Base-by-base conservation (phyloP, 2,113 vertebrate species). In the Hyaena hyaena region DNA sequence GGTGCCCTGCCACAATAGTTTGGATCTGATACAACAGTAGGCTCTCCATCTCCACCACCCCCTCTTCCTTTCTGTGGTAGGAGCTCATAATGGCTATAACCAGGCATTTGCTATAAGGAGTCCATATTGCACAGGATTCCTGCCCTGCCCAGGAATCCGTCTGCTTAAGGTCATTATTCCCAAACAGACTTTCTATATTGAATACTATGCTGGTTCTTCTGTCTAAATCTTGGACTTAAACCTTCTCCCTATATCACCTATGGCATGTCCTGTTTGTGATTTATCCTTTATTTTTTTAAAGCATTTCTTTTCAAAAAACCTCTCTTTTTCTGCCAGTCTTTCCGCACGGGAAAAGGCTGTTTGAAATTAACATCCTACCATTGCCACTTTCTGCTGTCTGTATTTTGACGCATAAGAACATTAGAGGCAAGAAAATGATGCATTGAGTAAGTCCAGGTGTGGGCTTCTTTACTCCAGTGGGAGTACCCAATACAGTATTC, bases 251-350 rank as follows among this genome's bases (percentile, higher is more conserved):
- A 21, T 17, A 73, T 9, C 31, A 35, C 31, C 9, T 69, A 35
- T 33, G 66, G 1, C 24, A 21, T 28, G 7, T 73, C 17, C 1
- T 89, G 9, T 55, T 85, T 82, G 39, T 95, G 39, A n/a, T 86
- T 94, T 53, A 68, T 61, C 6, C n/a, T 91, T 61, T 39, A 7
- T 48, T 76, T 43, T 53, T 88, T n/a, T 24, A 86, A 76, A 95
- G 15, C 17, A 79, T 55, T 93, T 77, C 7, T 90, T 74, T 95
- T 73, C 53, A 71, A 83, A 93, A 61, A 1, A 68, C 17, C 1
- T 19, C n/a, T 76, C 19, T 4, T 43, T 82, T 89, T 26, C 66
- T 21, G 28, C 21, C 39, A 86, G 48, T 63, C 28, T 65, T 82
- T 95, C 10, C 11, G 71, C 26, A 71, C 1, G 8, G 7, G 21